Conservation (phyloP, 2,113 vertebrate genomes). For the Gnathonemus echidnorhynchus region DNA sequence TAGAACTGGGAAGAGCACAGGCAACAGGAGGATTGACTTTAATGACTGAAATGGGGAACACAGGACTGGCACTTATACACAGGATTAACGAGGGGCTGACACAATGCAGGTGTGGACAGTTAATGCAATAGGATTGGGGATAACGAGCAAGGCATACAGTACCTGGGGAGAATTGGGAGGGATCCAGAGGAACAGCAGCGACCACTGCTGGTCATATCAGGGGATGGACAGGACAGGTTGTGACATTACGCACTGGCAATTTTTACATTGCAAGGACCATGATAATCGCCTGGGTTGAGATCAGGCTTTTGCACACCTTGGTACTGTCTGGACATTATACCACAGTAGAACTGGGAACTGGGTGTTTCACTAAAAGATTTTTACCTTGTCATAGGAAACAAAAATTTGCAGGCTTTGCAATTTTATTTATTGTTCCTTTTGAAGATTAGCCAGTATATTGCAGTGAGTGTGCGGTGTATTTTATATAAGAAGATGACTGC, state of each 20-base stretch:
- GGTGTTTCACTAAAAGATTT: background rate
- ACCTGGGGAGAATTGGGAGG: background rate
- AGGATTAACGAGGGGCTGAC: background rate
- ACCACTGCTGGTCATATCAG: background rate
- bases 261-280: background rate
- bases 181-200: background rate
- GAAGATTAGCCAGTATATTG: background rate
- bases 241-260: background rate
- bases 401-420: background rate
- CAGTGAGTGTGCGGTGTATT: background rate
- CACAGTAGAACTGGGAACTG: background rate
- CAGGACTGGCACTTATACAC: background rate
- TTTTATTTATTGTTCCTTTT: background rate
- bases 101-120: background rate
- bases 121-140: background rate
- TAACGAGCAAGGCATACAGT: background rate
- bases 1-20: background rate
- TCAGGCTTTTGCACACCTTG: background rate
- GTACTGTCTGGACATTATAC: background rate
- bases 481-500: background rate
- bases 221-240: background rate
- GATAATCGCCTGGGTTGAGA: background rate
- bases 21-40: background rate
- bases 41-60: background rate
- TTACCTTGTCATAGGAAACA: background rate